Evolutionary conservation across 35 echinoderm and acorn worm genomes (phyloP), one percentile per base, ranked within the genome.

Genomic region (Heliocidaris erythrogramma): DNA sequence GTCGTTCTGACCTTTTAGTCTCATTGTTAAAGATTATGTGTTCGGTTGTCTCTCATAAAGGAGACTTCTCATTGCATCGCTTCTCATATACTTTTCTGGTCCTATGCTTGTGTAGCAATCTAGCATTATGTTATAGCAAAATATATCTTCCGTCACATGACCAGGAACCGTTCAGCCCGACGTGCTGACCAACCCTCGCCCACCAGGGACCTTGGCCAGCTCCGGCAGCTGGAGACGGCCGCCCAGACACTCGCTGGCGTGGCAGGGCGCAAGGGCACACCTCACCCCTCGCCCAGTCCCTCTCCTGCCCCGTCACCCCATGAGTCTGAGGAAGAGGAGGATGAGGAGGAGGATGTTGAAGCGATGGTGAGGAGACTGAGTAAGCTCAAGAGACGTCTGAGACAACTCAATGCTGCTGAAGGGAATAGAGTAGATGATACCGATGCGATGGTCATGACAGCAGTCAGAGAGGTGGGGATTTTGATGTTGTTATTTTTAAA

Each of bases 391-490:
- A 95, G 86, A 30, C 92, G 95, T 27, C 98, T 99, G 4, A 48
- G 95, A 48, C 92, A 95, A 31, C 31, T 96, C 35, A 86, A 94
- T 16, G 90, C 94, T 9, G 53, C 94, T 49, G 96, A 97, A 87
- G 95, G 94, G 60, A 97, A 92, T n/a, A 95, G 91, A 32, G 90
- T 95, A 24, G 97, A 97, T 53, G 97, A 98, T 50, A 95, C 96
- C 8, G 98, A 99, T 97, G 97, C 97, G 30, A 95, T 99, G 95
- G 95, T 99, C 59, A 96, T 97, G 96, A 94, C 97, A 27, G 97
- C 97, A 17, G 98, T 96, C 60, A 97, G 97, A 97, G 98, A 99
- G 97, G 98, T 96, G 85, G 11, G 52, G 52, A 56, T 10, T 10
- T 56, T 12, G 52, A n/a, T 84, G 0, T 56, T 56, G 6, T 9